Evolutionary conservation across 2,113 vertebrate species (phyloP), one percentile per base, ranked within the genome.

Genomic region (Ciconia stormi): DNA sequence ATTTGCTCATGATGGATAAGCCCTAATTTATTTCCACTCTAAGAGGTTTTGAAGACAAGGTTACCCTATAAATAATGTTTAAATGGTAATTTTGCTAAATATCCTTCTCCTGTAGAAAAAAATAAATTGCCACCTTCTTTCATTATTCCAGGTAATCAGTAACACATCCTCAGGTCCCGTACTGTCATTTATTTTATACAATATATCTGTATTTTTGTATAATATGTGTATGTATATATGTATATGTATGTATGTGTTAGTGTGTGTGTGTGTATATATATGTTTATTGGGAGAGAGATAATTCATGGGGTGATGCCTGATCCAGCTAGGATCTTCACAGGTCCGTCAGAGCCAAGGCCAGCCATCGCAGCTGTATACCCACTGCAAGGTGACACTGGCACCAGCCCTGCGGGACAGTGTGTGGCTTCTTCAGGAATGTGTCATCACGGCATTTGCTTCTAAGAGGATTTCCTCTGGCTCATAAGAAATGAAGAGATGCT

Each of bases 21-120:
- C 47, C 59, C 16, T 71, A 16, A 90, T 95, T 93, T 94, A 63
- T 86, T 93, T 92, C 88, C 2, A 5, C 72, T 59, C 65, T 14
- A 62, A 90, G 88, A 93, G 55, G 42, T 46, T 90, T 88, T 63
- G 56, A 76, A 89, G 94, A 47, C 46, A 71, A 71, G 59, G 56
- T 74, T 92, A 29, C n/a, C 47, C 63, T 81, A 78, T 81, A 89
- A 90, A 89, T 93, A 67, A 93, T 36, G 53, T 34, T 93, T 71
- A 55, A 66, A 63, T n/a, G 55, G 17, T 66, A 63, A 78, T 93
- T 93, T 66, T 78, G 69, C 67, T 95, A 83, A 94, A 74, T 83
- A 40, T 2, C n/a, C 3, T 83, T 78, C 76, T 89, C 27, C 53
- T 34, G 42, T 7, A 55, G 55, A 49, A 50, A 82, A 50, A 77